Evolutionary conservation across 2,888 invertebrate species (phyloP).

Genomic region (Hydraecia micacea): DNA sequence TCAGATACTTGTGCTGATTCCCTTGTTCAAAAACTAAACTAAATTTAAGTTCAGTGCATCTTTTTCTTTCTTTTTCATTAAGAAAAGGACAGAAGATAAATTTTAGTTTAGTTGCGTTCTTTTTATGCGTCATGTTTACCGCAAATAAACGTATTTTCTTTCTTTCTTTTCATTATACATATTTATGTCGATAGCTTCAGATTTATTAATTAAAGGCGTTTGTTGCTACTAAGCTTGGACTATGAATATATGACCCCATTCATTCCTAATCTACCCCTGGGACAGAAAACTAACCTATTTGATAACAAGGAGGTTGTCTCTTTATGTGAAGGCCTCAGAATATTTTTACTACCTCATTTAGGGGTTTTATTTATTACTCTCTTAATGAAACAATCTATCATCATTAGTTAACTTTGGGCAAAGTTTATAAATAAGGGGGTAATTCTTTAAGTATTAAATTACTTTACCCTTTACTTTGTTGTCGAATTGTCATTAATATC

Average conservation of each 20-base stretch:
- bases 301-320: not conserved
- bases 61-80: too few species aligned
- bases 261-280: not conserved
- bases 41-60: too few species aligned
- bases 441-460: not conserved
- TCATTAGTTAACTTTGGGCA: not conserved
- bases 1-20: too few species aligned
- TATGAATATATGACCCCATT: slow-evolving; percentile 9
- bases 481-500: not conserved
- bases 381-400: not conserved
- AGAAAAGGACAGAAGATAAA: too few species aligned
- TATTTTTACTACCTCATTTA: not conserved
- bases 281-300: not conserved
- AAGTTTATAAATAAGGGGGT: not conserved
- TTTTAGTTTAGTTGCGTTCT: too few species aligned
- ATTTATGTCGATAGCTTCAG: not conserved
- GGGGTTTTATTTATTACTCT: not conserved
- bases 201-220: slow-evolving; percentile 9
- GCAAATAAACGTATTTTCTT: not conserved
- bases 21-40: too few species aligned
- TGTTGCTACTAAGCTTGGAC: not conserved
- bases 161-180: not conserved
- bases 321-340: not conserved
- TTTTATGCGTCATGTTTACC: not conserved
- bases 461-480: not conserved